Evolutionary conservation across 2,888 invertebrate genomes (phyloP), one percentile per base, ranked within the genome.

Genomic region (Drosophila merina): DNA sequence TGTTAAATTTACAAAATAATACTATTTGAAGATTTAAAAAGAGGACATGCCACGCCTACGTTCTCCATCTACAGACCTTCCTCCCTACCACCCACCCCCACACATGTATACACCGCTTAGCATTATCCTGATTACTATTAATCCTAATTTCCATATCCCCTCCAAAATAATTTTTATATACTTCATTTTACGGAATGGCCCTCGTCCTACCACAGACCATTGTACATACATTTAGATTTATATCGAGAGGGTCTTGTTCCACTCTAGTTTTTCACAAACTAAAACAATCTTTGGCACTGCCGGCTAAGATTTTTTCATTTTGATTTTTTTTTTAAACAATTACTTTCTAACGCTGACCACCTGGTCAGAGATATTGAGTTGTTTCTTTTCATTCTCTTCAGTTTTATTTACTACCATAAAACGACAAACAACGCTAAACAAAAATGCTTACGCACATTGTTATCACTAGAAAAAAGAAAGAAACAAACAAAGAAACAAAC

Each of bases 401-500:
- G 5, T 42, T 14, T 60, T 50, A 51, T 45, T 60, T 50, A 59
- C 30, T 25, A 63, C 30, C 57, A 36, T 45, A 51, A 45, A 49
- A 60, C 50, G 51, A 45, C 33, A 62, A 62, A 5, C 50, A 63
- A 63, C 44, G 55, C 62, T 66, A 62, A 71, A 57, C 44, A 57
- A 56, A 72, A 75, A 66, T 76, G 85, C 83, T 82, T 84, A 83
- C 86, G 86, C 86, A 85, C 80, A 84, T 83, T 80, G 85, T 82
- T 78, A 86, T 77, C 79, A 83, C 66, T 77, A 73, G 74, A 75
- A 67, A 52, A 44, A 56, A 42, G 47, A 30, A 57, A 33, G 7
- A 49, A 50, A 47, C 51, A 54, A 50, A 47, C 51, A 54, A 45
- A 72, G 20, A 52, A 66, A 45, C 40, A 72, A 78, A 69, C 12